phyloP scores from a whole-genome alignment of 1,140 invertebrate genomes.

The Sweltsa coloradensis region DNA sequence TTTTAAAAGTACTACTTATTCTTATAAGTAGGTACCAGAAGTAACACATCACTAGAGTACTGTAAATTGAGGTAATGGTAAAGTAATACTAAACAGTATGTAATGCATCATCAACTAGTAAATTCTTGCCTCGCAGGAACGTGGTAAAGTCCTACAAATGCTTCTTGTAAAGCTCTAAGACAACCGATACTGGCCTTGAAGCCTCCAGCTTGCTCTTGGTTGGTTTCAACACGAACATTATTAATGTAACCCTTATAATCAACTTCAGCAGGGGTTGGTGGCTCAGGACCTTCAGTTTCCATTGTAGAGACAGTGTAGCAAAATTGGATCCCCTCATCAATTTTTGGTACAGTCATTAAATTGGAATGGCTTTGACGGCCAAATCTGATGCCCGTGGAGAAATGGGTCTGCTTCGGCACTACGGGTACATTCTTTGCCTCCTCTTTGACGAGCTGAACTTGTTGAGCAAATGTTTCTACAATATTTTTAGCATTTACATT shows the following conservation, averaged over 20 bases:
- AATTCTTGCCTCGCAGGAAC: slow-evolving; percentile 13
- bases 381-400: slow-evolving; percentile 73
- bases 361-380: slow-evolving; percentile 36
- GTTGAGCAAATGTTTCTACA: slow-evolving; percentile 65
- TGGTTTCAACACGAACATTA: slow-evolving; percentile 59
- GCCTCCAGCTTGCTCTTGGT: slow-evolving; percentile 75
- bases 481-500: slow-evolving; percentile 80
- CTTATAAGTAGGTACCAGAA: too few relatives aligned
- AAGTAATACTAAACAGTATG: too few relatives aligned
- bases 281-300: slow-evolving; percentile 55
- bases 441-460: slow-evolving; percentile 47
- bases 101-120: slow-evolving; percentile 2
- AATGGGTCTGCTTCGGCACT: slow-evolving; percentile 43
- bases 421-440: slow-evolving; percentile 35
- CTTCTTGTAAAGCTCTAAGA: slow-evolving; percentile 78
- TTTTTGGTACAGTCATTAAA: slow-evolving; percentile 52
- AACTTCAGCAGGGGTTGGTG: slow-evolving; percentile 53
- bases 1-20: too few relatives aligned
- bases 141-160: slow-evolving; percentile 72
- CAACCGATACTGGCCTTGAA: slow-evolving; percentile 73
- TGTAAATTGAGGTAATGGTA: too few relatives aligned
- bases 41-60: too few relatives aligned
- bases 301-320: slow-evolving; percentile 46
- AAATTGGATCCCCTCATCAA: slow-evolving; percentile 63
- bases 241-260: slow-evolving; percentile 54